These are phyloP conservation scores for Leucophenga montana DNA, from an alignment of 2,888 invertebrate genomes.

Conservation along the genomic window DNA sequence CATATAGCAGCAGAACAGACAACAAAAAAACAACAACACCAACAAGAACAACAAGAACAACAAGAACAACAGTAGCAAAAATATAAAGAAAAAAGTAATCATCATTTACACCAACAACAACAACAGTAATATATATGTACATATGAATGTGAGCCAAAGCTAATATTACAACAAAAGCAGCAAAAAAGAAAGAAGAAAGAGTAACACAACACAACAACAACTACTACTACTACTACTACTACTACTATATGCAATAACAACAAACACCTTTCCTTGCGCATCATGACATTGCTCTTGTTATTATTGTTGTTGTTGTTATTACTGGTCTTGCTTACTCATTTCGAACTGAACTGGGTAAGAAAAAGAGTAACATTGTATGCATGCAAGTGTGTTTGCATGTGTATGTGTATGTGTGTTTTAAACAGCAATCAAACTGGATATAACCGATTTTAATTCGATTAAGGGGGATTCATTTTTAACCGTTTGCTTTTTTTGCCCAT, in stretches of 20 bases:
- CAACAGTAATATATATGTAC: no score
- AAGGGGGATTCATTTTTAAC: conserved; percentile 54
- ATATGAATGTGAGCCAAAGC: neutral
- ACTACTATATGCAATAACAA: conserved; percentile 20
- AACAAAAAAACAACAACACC: neutral
- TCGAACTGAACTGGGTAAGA: neutral
- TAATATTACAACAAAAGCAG: conserved; percentile 13
- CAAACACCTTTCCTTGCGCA: conserved; percentile 36
- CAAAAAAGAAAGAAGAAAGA: conserved; percentile 20
- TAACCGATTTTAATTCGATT: conserved; percentile 70
- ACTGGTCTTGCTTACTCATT: neutral
- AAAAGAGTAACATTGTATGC: neutral
- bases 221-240: conserved; percentile 8
- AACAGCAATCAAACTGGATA: conserved; percentile 65
- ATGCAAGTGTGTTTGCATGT: neutral
- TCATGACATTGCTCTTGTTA: conserved; percentile 32
- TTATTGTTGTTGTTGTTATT: neutral
- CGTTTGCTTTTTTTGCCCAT: conserved; percentile 7
- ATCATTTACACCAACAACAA: neutral
- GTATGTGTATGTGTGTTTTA: neutral
- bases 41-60: no score
- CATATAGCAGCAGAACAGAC: no score
- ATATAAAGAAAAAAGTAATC: neutral
- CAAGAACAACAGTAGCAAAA: no score
- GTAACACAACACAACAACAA: conserved; percentile 12